These are phyloP conservation scores for Zygaena filipendulae DNA, from an alignment of 2,888 invertebrate genomes.

Conservation along the genomic window DNA sequence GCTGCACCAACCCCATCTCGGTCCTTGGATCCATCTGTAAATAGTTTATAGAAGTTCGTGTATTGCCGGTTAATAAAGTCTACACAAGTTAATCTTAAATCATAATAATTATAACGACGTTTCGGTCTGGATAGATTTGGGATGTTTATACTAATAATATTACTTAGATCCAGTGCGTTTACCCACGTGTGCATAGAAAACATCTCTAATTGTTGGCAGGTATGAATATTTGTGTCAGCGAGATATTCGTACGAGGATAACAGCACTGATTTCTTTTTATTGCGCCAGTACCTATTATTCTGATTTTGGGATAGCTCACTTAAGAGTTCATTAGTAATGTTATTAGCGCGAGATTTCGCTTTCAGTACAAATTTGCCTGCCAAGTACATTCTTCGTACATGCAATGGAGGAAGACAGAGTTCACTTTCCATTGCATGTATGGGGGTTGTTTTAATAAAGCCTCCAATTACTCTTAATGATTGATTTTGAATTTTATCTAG, in stretches of 20 bases:
- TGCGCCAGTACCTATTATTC: slow-evolving; percentile 10
- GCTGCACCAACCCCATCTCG: slow-evolving; percentile 6
- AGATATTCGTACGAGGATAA: not conserved
- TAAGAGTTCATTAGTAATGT: slow-evolving; percentile 1
- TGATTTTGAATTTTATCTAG: slow-evolving; percentile 18
- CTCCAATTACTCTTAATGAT: slow-evolving; percentile 15
- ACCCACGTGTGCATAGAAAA: slow-evolving; percentile 7
- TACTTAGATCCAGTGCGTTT: slow-evolving; percentile 4
- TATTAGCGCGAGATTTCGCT: slow-evolving; percentile 1
- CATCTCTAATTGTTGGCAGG: slow-evolving; percentile 7
- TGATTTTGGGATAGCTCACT: slow-evolving; percentile 1
- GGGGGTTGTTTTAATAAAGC: slow-evolving; percentile 17
- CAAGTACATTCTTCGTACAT: slow-evolving; percentile 12
- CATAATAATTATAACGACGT: too few species aligned
- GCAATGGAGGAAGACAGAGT: slow-evolving; percentile 13
- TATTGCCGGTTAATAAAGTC: slow-evolving; percentile 3
- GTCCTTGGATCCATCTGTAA: slow-evolving; percentile 14
- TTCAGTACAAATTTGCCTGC: slow-evolving; percentile 12
- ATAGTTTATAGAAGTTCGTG: slow-evolving; percentile 5
- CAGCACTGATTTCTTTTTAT: slow-evolving; percentile 12
- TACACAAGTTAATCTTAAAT: too few species aligned
- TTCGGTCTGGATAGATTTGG: too few species aligned
- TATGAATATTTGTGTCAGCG: too few species aligned
- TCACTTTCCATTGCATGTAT: slow-evolving; percentile 17
- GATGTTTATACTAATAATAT: slow-evolving; percentile 1